These are phyloP conservation scores for Acromyrmex echinatior DNA, from an alignment of 1,140 invertebrate species.

Conservation along the genomic window DNA sequence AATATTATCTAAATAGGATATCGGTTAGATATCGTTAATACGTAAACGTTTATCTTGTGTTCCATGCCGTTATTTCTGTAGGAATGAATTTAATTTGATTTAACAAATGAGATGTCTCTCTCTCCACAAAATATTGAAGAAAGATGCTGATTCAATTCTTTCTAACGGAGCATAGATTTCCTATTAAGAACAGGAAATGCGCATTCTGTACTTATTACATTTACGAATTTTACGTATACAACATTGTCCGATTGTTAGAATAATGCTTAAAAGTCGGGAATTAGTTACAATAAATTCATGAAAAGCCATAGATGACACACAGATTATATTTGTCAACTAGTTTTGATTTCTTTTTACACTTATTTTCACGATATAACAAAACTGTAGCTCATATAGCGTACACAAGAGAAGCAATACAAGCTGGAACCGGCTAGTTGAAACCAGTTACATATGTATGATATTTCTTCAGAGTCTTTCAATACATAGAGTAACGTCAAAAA, in stretches of 20 bases:
- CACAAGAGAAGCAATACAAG: not conserved
- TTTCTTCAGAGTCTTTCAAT: constrained; percentile 40
- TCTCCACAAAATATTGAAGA: too few species aligned
- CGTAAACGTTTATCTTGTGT: not conserved
- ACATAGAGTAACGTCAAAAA: not conserved
- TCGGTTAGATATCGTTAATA: not conserved
- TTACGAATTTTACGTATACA: not conserved
- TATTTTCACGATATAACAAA: constrained; percentile 4
- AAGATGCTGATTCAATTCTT: too few species aligned
- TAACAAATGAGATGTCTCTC: not conserved
- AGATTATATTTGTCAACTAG: not conserved
- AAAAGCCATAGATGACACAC: not conserved
- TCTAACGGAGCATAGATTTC: too few species aligned
- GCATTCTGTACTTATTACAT: too few species aligned
- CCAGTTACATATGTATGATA: constrained; percentile 41
- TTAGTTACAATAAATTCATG: not conserved
- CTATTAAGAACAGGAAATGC: too few species aligned
- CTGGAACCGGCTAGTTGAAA: constrained; percentile 31
- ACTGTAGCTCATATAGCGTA: not conserved
- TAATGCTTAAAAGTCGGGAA: not conserved
- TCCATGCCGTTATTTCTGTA: not conserved
- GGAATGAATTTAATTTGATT: constrained; percentile 14
- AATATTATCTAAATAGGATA: constrained; percentile 49
- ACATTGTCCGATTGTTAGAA: not conserved
- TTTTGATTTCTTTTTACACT: not conserved